These are phyloP conservation scores for Temnothorax unifasciatus DNA, from an alignment of 2,888 invertebrate species.

Conservation along the genomic window DNA sequence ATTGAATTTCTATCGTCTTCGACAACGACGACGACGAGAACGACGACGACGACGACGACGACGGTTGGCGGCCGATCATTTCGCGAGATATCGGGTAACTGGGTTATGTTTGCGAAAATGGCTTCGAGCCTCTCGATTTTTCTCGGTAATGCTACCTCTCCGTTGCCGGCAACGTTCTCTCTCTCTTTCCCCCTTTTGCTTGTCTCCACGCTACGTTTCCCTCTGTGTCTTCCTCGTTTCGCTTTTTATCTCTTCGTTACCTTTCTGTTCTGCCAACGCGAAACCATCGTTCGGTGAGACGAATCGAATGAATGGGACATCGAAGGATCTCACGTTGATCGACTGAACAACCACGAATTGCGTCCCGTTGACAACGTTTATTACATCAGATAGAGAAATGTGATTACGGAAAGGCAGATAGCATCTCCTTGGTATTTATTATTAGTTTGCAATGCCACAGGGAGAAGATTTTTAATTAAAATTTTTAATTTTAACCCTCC, in stretches of 20 bases:
- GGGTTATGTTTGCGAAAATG: conserved; percentile 82
- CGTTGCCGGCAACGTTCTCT: conserved; percentile 16
- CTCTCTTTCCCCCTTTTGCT: neutral
- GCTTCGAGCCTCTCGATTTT: conserved; percentile 76
- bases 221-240: neutral
- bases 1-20: conserved; percentile 84
- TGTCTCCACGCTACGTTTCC: neutral
- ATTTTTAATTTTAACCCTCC: neutral
- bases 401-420: conserved; percentile 28
- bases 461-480: neutral
- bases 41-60: conserved; percentile 54
- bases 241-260: conserved; percentile 34
- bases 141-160: conserved; percentile 72
- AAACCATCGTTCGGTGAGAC: conserved; percentile 48
- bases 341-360: conserved; percentile 55
- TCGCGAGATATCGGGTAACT: conserved; percentile 81
- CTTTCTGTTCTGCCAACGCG: conserved; percentile 21
- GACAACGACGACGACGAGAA: conserved; percentile 67
- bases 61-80: conserved; percentile 80
- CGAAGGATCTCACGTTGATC: conserved; percentile 63
- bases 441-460: neutral
- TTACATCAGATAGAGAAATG: conserved; percentile 38
- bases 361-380: conserved; percentile 49
- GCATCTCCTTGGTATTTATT: neutral
- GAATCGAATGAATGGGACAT: conserved; percentile 67